Percentiles rank a stretch among this genome's conserved stretches.
phyloP scores from a whole-genome alignment of 1,140 invertebrate species.

The Pseudomyrmex sp. region DNA sequence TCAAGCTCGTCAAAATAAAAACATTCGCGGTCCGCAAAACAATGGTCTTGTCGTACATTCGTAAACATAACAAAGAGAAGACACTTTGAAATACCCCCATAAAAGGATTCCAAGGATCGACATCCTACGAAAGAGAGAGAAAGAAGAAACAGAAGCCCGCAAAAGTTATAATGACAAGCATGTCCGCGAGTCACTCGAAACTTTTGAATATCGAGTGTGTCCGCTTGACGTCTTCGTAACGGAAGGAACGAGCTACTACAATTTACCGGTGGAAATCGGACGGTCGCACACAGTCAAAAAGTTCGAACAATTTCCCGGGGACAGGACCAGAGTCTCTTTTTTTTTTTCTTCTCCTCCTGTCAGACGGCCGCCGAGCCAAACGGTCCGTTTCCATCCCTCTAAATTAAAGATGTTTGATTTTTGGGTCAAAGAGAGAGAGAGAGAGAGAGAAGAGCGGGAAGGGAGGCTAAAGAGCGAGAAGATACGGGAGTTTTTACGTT shows the following conservation, averaged over 20 bases:
- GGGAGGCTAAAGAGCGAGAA: too few species aligned
- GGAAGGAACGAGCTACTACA: constrained; percentile 35
- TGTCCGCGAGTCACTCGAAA: constrained; percentile 41
- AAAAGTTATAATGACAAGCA: constrained; percentile 55
- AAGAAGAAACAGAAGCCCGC: not conserved
- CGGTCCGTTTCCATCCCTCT: constrained; percentile 18
- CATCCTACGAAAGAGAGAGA: not conserved
- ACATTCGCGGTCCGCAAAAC: too few species aligned
- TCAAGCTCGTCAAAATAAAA: too few species aligned
- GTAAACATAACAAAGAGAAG: too few species aligned
- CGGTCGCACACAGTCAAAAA: constrained; percentile 25
- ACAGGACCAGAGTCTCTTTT: constrained; percentile 4
- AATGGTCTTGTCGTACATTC: too few species aligned
- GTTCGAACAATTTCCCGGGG: constrained; percentile 51
- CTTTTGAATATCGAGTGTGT: constrained; percentile 61
- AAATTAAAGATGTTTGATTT: constrained; percentile 61
- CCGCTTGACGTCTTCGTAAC: constrained; percentile 50
- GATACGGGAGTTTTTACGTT: constrained; percentile 57
- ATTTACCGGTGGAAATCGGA: constrained; percentile 16
- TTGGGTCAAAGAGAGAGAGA: constrained; percentile 15
- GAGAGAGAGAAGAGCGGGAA: not conserved
- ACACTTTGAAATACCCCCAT: too few species aligned
- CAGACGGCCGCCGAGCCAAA: not conserved
- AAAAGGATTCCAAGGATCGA: too few species aligned
- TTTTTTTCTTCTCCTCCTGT: not conserved